Conservation (phyloP, 1,140 invertebrate genomes). For the Leptopilina clavipes region DNA sequence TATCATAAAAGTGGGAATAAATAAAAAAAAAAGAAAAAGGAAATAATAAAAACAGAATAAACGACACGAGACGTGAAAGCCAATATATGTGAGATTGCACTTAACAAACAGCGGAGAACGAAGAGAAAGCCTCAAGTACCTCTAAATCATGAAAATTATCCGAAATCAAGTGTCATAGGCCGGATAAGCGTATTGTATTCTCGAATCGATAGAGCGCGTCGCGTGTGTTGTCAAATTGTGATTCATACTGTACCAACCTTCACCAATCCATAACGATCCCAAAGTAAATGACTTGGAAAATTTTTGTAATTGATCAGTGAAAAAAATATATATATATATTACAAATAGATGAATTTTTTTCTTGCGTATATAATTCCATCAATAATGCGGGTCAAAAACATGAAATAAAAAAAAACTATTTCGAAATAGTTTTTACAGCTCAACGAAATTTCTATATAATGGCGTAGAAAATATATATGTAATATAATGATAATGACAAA, state of each 20-base stretch:
- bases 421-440: not conserved
- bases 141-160: conserved; percentile 32
- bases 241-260: too few species aligned
- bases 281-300: conserved; percentile 18
- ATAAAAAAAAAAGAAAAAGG: too few species aligned
- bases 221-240: conserved; percentile 1
- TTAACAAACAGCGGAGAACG: conserved; percentile 22
- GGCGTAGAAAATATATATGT: not conserved
- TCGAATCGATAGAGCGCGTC: conserved; percentile 20
- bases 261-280: too few species aligned
- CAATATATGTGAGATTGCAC: not conserved
- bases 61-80: conserved; percentile 3
- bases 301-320: not conserved
- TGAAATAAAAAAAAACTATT: not conserved
- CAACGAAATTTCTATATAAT: not conserved
- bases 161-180: conserved; percentile 23
- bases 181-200: conserved; percentile 19
- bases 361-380: too few species aligned
- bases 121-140: conserved; percentile 33
- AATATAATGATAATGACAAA: conserved; percentile 2
- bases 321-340: not conserved
- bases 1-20: not conserved
- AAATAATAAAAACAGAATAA: not conserved
- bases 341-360: not conserved
- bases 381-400: not conserved